phyloP scores from a whole-genome alignment of 2,113 vertebrate species.

The Hylia prasina region DNA sequence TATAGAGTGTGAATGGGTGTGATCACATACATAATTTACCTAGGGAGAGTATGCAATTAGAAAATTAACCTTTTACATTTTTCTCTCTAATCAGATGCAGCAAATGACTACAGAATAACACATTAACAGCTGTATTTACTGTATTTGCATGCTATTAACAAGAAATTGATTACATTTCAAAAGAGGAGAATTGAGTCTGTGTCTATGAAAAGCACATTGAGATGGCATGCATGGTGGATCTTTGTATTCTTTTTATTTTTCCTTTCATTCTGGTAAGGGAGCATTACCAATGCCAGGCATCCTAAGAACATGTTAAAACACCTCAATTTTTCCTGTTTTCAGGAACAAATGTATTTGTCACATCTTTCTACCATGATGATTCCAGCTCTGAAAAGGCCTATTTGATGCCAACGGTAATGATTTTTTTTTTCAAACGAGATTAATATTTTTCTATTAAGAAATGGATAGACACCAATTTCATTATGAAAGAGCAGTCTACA shows the following conservation, averaged over 20 bases:
- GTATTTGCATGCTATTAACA: conserved; percentile 26
- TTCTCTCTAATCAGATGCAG: conserved; percentile 57
- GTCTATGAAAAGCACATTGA: not conserved
- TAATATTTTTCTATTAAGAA: not conserved
- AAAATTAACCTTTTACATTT: conserved; percentile 74
- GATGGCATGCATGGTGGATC: not conserved
- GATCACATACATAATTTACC: conserved; percentile 63
- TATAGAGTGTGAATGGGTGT: conserved; percentile 49
- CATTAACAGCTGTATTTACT: conserved; percentile 42
- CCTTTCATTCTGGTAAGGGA: not conserved
- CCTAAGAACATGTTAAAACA: not conserved
- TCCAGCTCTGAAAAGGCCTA: not conserved
- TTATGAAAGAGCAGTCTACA: not conserved
- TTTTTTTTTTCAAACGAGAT: not conserved
- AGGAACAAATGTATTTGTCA: not conserved
- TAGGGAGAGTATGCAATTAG: conserved; percentile 60
- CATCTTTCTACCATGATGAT: not conserved
- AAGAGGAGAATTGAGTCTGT: not conserved
- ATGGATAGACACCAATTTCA: not conserved
- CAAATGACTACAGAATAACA: conserved; percentile 51
- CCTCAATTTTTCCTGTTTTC: not conserved
- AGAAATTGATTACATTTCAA: not conserved
- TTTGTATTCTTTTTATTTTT: not conserved
- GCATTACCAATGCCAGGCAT: not conserved
- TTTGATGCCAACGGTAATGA: not conserved